phyloP scores from a whole-genome alignment of 2,888 invertebrate species.

The Melanostoma mellinum region DNA sequence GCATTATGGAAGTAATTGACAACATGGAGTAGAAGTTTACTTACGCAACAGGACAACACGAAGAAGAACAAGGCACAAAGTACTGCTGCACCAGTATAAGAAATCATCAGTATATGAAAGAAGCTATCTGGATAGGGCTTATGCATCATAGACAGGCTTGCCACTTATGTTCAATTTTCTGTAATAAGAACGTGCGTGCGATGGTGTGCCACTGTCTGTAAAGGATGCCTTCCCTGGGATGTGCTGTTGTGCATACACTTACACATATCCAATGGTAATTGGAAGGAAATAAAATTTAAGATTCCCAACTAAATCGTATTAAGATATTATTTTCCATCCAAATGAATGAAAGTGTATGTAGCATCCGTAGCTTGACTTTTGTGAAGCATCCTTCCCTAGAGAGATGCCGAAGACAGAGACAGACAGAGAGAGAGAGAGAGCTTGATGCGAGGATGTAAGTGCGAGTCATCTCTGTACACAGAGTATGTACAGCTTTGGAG shows the following conservation, averaged over 20 bases:
- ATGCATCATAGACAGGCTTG: no score
- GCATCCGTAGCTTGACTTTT: constrained; percentile 3
- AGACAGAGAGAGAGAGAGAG: not conserved
- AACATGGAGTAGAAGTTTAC: constrained; percentile 10
- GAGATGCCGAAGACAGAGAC: not conserved
- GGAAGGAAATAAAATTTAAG: constrained; percentile 66
- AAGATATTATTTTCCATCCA: constrained; percentile 59
- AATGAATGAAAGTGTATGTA: constrained; percentile 29
- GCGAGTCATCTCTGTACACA: not conserved
- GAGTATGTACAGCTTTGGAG: not conserved
- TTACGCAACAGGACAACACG: constrained; percentile 25
- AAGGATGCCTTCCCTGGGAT: constrained; percentile 14
- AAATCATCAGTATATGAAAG: no score
- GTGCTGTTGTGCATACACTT: not conserved
- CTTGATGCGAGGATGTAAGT: constrained; percentile 15
- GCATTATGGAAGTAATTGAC: constrained; percentile 64
- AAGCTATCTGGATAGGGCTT: no score
- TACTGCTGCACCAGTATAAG: no score
- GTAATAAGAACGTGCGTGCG: constrained; percentile 18
- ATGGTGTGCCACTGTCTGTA: not conserved
- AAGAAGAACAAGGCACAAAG: not conserved
- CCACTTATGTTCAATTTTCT: not conserved
- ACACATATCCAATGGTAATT: constrained; percentile 60
- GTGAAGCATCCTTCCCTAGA: not conserved
- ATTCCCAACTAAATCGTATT: constrained; percentile 68